Evolutionary conservation across 2,113 vertebrate genomes (phyloP), one percentile per base, ranked within the genome.

Genomic region (Cynoglossus semilaevis): DNA sequence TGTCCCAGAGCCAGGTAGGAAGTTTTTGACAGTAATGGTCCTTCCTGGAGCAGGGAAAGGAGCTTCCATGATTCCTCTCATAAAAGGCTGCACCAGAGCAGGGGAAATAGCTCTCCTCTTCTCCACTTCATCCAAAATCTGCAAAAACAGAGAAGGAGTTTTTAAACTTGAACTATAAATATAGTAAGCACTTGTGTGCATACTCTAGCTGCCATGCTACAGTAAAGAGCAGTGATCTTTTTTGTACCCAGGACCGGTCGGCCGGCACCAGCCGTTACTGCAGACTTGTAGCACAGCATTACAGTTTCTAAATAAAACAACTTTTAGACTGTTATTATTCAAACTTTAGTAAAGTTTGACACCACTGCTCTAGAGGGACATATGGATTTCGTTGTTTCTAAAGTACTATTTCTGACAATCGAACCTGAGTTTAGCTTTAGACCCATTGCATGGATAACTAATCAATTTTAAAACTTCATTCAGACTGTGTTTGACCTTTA

Each of bases 101-200:
- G 96, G 95, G 0, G 96, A 99, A 75, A 99, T 94, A n/a, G 93
- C 94, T 15, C 96, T 88, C 62, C 96, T 89, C 80, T 99, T 99
- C 79, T 99, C 96, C 66, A 97, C 96, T 69, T 99, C 96, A 70
- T 99, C 95, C 85, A 99, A 86, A 77, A 99, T 97, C 96, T 99
- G 80, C 18, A 72, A 53, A 56, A 54, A 63, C 37, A 54, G 41
- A 38, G 18, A 50, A 19, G 8, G 12, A 44, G 17, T 17, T 7
- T 15, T 47, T n/a, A 15, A 19, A 43, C 29, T 63, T 38, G 7
- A 58, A 51, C 22, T 29, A 29, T 29, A 29, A 29, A 29, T 29
- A 29, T 29, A 2, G 45, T n/a, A 29, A 38, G 19, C 14, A 43
- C 16, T 16, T 17, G 36, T 22, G 55, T 18, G 22, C 51, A 12